phyloP scores from a whole-genome alignment of 2,113 vertebrate genomes.

The Ciconia stormi region DNA sequence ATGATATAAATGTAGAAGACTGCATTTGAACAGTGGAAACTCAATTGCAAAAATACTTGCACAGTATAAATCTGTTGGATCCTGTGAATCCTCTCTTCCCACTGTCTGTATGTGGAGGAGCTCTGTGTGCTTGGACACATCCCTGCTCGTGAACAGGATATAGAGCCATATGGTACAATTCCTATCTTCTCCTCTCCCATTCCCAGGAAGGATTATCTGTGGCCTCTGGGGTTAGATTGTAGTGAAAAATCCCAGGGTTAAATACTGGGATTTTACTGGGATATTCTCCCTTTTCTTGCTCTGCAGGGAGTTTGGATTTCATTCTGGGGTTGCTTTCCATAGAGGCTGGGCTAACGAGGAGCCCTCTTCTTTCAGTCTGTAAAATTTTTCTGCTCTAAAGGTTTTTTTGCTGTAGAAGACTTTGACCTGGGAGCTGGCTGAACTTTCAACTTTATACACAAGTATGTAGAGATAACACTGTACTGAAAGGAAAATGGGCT shows the following conservation, averaged over 20 bases:
- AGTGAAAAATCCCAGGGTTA: neutral
- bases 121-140: neutral
- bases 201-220: neutral
- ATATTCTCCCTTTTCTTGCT: neutral
- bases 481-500: neutral
- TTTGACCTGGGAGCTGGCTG: neutral
- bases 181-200: neutral
- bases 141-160: neutral
- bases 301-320: neutral
- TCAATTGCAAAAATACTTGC: neutral
- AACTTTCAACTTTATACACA: neutral
- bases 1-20: neutral
- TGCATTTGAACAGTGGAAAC: neutral
- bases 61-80: neutral
- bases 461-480: neutral
- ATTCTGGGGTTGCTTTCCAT: neutral
- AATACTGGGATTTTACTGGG: neutral
- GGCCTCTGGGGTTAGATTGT: neutral
- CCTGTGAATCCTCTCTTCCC: neutral
- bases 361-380: neutral
- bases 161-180: neutral
- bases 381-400: neutral
- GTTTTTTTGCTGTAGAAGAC: neutral
- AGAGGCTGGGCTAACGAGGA: neutral
- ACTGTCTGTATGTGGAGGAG: neutral